Base-by-base conservation (phyloP, 2,888 invertebrate species). In the Synanthedon vespiformis region DNA sequence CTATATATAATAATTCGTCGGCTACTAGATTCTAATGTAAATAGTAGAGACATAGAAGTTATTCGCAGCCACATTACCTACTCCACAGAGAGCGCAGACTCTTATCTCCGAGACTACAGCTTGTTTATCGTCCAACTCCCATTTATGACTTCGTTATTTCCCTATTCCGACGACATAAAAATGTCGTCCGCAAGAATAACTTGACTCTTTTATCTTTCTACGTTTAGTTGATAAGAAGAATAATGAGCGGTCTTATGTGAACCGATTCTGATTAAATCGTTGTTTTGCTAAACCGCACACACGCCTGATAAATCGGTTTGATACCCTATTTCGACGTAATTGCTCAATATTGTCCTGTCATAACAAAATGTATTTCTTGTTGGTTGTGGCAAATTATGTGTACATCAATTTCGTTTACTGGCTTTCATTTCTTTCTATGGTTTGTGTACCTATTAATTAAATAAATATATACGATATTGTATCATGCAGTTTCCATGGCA, bases 121-220 rank as follows among this genome's bases (percentile, higher is more conserved):
- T 80, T 84, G 80, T 85, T 84, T 84, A 83, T 84, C 77, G 79
- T 76, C 75, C 72, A 64, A 80, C 73, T 79, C 65, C 70, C 79
- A 80, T 83, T 80, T 83, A 83, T 80, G 81, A 80, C 73, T 83
- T 80, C 81, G 78, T 84, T 83, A 85, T 83, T 83, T 84, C 73
- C 79, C 80, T 83, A 83, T 83, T 85, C 77, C 71, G 74, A 74
- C 74, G 74, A 82, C 80, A 82, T 83, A 84, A 84, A 84, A 84
- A 83, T 74, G 81, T 79, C 83, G 77, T 82, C 80, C 70, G 70
- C 70, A 70, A 74, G 75, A 80, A 80, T 81, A 80, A 77, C 72
- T 77, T 62, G 68, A 63, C 61, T 69, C 74, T 72, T 81, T 81
- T 80, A 80, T 84, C 77, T 83, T 57, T 64, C 62, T 72, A 71